Conservation (phyloP, 2,113 vertebrate genomes). For the Trochalopteron elliotii region DNA sequence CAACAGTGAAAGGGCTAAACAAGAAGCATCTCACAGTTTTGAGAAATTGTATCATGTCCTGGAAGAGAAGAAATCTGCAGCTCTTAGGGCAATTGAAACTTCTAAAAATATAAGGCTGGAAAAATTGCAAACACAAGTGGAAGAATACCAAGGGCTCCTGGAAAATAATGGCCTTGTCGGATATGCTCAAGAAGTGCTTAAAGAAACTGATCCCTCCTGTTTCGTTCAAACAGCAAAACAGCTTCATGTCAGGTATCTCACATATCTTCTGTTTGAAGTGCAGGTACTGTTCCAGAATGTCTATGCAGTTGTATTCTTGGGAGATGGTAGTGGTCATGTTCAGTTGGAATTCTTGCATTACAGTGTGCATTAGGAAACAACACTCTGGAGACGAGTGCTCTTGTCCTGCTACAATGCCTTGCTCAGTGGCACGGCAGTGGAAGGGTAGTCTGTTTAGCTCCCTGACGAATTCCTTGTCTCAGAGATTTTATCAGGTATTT, state of each 20-base stretch:
- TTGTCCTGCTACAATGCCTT: not conserved
- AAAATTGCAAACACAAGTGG: slow-evolving; percentile 86
- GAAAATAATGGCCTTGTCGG: slow-evolving; percentile 96
- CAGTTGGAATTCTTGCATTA: not conserved
- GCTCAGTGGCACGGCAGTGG: not conserved
- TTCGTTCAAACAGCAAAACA: slow-evolving; percentile 98
- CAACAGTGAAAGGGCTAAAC: slow-evolving; percentile 88
- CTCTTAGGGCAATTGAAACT: slow-evolving; percentile 85
- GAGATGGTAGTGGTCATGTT: not conserved
- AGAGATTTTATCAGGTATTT: not conserved
- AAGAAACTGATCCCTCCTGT: slow-evolving; percentile 95
- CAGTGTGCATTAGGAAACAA: not conserved
- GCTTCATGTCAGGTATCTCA: slow-evolving; percentile 87
- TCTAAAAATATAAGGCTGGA: slow-evolving; percentile 84
- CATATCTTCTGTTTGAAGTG: not conserved
- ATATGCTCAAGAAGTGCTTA: slow-evolving; percentile 96
- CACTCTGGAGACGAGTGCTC: not conserved
- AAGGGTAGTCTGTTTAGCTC: not conserved
- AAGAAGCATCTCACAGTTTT: slow-evolving; percentile 84
- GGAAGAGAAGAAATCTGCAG: slow-evolving; percentile 85
- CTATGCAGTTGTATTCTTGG: not conserved
- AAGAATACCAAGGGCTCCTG: slow-evolving; percentile 96
- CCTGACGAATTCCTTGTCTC: not conserved
- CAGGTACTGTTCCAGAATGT: not conserved
- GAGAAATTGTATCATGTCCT: slow-evolving; percentile 86